Percentiles rank a stretch among this genome's conserved stretches.
phyloP scores from a whole-genome alignment of 1,140 invertebrate species.

The Danaus melanippus region DNA sequence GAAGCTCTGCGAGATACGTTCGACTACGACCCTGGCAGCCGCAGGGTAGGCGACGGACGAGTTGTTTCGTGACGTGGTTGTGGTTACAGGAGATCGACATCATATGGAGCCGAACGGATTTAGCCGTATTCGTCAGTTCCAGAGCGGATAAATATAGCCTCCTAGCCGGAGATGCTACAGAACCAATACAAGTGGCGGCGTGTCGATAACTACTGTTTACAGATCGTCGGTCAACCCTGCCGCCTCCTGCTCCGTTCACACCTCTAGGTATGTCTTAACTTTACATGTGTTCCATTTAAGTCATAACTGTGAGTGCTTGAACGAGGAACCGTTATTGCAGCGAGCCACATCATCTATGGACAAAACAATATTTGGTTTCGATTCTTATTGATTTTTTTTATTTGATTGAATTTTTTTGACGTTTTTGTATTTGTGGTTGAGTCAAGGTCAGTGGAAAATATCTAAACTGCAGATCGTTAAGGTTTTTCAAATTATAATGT shows the following conservation, averaged over 20 bases:
- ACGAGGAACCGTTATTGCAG: too few species aligned
- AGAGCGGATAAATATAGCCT: conserved; percentile 66
- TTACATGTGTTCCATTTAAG: conserved; percentile 43
- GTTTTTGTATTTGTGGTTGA: too few species aligned
- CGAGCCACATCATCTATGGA: too few species aligned
- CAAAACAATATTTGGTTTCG: too few species aligned
- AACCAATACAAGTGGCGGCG: conserved; percentile 50
- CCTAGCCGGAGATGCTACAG: conserved; percentile 57
- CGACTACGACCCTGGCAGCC: conserved; percentile 35
- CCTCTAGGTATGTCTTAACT: conserved; percentile 63
- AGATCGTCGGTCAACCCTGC: conserved; percentile 63
- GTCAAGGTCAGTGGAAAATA: too few species aligned
- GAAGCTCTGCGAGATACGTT: conserved; percentile 49
- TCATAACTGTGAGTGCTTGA: conserved; percentile 35
- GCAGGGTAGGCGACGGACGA: conserved; percentile 38
- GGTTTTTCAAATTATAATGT: too few species aligned
- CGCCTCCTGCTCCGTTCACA: conserved; percentile 60
- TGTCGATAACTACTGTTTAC: conserved; percentile 68
- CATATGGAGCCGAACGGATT: conserved; percentile 63
- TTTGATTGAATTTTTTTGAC: too few species aligned
- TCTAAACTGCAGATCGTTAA: too few species aligned
- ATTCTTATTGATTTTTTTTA: too few species aligned
- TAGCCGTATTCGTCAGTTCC: conserved; percentile 63
- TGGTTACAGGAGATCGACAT: conserved; percentile 66
- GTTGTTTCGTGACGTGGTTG: conserved; percentile 60